A percentile compares a stretch with the other conserved stretches of the same genome.
Conservation (phyloP, 2,113 vertebrate species). For the Formicarius rufipectus region DNA sequence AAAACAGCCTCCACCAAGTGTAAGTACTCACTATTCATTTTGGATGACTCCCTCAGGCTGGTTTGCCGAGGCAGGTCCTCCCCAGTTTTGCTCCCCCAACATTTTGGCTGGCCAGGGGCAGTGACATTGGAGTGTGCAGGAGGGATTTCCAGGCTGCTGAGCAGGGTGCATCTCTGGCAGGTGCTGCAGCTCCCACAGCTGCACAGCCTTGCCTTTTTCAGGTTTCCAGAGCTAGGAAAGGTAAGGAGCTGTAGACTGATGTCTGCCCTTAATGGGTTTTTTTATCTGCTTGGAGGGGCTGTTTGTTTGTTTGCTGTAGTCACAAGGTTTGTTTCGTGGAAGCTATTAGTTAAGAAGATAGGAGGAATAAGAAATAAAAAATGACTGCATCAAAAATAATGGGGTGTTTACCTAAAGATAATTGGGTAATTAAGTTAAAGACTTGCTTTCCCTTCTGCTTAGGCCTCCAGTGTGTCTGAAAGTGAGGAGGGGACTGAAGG, state of each 20-base stretch:
- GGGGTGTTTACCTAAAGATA: background rate
- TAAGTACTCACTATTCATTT: background rate
- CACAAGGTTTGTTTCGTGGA: background rate
- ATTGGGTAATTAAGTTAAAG: background rate
- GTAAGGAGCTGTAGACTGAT: background rate
- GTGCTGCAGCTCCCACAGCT: background rate
- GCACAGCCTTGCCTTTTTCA: background rate
- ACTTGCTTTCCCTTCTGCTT: background rate
- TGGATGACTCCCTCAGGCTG: background rate
- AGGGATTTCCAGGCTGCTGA: background rate
- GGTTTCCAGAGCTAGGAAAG: background rate
- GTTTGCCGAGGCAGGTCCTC: background rate
- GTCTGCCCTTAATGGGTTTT: background rate
- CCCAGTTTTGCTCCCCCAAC: background rate
- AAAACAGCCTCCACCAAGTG: background rate
- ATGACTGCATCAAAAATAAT: background rate
- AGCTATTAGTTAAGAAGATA: background rate
- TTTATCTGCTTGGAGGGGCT: background rate
- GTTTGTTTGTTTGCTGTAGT: background rate
- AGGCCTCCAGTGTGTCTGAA: background rate
- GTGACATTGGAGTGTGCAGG: background rate
- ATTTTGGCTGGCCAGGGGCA: background rate
- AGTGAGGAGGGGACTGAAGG: background rate
- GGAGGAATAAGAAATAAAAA: background rate
- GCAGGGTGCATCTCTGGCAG: background rate